Conservation (phyloP, 1,140 invertebrate species). For the Drosophila simulans region DNA sequence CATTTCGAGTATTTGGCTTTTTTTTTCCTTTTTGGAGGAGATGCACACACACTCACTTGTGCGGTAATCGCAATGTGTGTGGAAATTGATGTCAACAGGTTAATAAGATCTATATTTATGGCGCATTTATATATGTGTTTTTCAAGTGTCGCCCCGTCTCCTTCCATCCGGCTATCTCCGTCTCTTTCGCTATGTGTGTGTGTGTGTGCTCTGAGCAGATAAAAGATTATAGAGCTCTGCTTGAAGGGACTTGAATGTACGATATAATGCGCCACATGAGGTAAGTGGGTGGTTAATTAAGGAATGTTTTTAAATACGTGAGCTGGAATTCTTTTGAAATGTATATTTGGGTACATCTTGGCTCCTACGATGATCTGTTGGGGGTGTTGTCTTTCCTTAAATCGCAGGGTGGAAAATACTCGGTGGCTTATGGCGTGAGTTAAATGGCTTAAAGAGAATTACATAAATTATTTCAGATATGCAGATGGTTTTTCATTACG, state of each 20-base stretch:
- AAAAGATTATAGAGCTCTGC: constrained; percentile 54
- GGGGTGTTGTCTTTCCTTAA: not conserved
- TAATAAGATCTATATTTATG: constrained; percentile 67
- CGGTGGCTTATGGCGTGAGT: constrained; percentile 20
- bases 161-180: not conserved
- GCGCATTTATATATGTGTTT: constrained; percentile 53
- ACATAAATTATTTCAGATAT: constrained; percentile 15
- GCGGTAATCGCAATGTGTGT: constrained; percentile 48
- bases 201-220: constrained; percentile 40
- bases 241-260: constrained; percentile 35
- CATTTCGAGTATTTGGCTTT: constrained; percentile 55
- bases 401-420: not conserved
- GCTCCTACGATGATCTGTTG: constrained; percentile 5
- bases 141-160: constrained; percentile 12
- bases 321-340: constrained; percentile 38
- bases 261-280: constrained; percentile 37
- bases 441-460: constrained; percentile 35
- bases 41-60: constrained; percentile 31
- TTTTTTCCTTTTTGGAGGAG: constrained; percentile 26
- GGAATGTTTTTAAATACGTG: constrained; percentile 51
- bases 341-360: not conserved
- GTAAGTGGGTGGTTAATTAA: constrained; percentile 50
- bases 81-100: constrained; percentile 65
- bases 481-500: not conserved
- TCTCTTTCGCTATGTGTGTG: not conserved